phyloP scores from a whole-genome alignment of 2,888 invertebrate genomes.

The Agonopterix arenella region DNA sequence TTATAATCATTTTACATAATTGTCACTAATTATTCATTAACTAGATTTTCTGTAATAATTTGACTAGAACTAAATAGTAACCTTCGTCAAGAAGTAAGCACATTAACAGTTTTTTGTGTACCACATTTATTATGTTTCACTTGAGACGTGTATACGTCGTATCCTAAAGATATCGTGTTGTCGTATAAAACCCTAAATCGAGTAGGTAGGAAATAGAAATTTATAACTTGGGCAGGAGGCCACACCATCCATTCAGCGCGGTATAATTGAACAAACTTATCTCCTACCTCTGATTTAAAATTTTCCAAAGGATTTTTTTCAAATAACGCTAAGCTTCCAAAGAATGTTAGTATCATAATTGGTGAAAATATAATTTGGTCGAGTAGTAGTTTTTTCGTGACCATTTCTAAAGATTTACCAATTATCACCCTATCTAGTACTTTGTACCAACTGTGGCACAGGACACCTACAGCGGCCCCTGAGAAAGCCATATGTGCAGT shows the following conservation, averaged over 20 bases:
- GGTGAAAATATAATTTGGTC: conserved; percentile 95
- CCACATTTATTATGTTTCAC: conserved; percentile 79
- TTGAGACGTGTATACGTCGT: conserved; percentile 92
- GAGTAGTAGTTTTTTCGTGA: conserved; percentile 86
- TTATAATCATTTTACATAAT: no score
- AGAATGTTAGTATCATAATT: conserved; percentile 87
- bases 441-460: conserved; percentile 94
- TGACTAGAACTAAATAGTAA: conserved; percentile 3
- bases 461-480: conserved; percentile 86
- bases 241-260: conserved; percentile 95
- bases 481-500: conserved; percentile 88
- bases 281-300: conserved; percentile 81
- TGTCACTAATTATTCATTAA: neutral
- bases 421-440: conserved; percentile 85
- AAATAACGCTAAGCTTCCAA: conserved; percentile 85
- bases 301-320: conserved; percentile 80
- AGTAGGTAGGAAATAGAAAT: conserved; percentile 92
- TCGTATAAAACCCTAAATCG: conserved; percentile 93
- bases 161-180: conserved; percentile 90
- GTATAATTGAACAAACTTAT: conserved; percentile 88
- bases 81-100: conserved; percentile 12
- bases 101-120: conserved; percentile 13
- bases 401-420: conserved; percentile 81
- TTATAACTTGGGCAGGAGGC: conserved; percentile 95
- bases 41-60: neutral